A percentile compares a stretch with the other conserved stretches of the same genome.
Conservation (phyloP, 2,113 vertebrate genomes). For the Hippocampus abdominalis region DNA sequence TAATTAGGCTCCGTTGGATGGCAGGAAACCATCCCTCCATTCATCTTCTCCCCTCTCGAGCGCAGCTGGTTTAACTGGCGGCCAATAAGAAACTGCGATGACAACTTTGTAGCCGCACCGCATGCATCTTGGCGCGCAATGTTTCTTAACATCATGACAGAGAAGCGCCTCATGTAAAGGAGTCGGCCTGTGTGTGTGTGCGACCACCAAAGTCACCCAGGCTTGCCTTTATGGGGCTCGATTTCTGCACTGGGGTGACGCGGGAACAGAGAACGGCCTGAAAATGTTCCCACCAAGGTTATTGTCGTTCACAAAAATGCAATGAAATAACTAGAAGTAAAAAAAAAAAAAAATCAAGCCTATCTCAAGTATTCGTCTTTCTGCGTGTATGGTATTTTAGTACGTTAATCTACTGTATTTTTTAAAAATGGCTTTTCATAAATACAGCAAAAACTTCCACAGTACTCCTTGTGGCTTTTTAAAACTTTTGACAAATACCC, state of each 20-base stretch:
- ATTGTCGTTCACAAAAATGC: background rate
- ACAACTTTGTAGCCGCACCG: background rate
- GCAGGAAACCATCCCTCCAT: slow-evolving; percentile 75
- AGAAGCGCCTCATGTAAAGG: background rate
- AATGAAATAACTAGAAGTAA: no score
- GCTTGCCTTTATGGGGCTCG: background rate
- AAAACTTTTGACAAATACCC: no score
- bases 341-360: no score
- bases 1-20: slow-evolving; percentile 79
- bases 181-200: background rate
- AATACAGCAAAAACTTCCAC: no score
- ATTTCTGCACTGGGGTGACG: background rate
- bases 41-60: slow-evolving; percentile 19
- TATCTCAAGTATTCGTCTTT: no score
- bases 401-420: no score
- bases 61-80: slow-evolving; percentile 7
- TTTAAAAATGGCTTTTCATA: no score
- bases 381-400: no score
- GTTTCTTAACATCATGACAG: background rate
- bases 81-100: slow-evolving; percentile 36
- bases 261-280: background rate
- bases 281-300: background rate
- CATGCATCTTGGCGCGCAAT: slow-evolving; percentile 2
- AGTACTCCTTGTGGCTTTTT: no score
- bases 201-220: background rate